Evolutionary conservation across 1,140 invertebrate genomes (phyloP).

Genomic region (Eueides isabella): DNA sequence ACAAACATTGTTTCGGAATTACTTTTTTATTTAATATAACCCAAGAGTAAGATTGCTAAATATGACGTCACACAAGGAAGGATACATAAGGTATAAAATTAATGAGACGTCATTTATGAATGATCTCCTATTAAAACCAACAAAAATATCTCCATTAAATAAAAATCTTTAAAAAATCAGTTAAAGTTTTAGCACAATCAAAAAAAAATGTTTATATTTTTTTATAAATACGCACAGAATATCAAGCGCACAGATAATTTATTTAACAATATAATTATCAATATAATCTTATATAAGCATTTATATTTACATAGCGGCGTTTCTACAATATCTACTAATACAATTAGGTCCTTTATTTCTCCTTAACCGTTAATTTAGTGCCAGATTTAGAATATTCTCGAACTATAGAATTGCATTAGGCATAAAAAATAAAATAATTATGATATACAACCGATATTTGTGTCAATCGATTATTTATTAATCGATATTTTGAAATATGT

Average conservation of each 20-base stretch:
- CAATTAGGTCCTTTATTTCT: conserved; percentile 27
- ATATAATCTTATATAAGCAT: conserved; percentile 18
- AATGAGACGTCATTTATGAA: no score
- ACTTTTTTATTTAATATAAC: no score
- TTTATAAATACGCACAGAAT: conserved; percentile 11
- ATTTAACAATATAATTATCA: conserved; percentile 14
- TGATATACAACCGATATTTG: neutral
- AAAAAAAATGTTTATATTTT: neutral
- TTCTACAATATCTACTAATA: conserved; percentile 29
- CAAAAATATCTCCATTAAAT: no score
- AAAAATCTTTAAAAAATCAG: no score
- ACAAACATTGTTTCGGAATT: no score
- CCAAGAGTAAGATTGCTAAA: no score
- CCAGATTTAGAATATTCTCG: neutral
- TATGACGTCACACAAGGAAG: no score
- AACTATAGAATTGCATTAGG: neutral
- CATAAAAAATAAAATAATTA: neutral
- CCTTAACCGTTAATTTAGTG: conserved; percentile 6
- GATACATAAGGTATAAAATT: no score
- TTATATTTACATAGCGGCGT: conserved; percentile 27
- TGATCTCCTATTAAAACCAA: no score
- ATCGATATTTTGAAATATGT: neutral
- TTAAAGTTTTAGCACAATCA: neutral
- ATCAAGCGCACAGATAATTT: conserved; percentile 10
- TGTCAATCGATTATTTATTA: neutral